A percentile compares a stretch with the other conserved stretches of the same genome.
phyloP scores from a whole-genome alignment of 1,140 invertebrate species.

The Belonocnema kinseyi region DNA sequence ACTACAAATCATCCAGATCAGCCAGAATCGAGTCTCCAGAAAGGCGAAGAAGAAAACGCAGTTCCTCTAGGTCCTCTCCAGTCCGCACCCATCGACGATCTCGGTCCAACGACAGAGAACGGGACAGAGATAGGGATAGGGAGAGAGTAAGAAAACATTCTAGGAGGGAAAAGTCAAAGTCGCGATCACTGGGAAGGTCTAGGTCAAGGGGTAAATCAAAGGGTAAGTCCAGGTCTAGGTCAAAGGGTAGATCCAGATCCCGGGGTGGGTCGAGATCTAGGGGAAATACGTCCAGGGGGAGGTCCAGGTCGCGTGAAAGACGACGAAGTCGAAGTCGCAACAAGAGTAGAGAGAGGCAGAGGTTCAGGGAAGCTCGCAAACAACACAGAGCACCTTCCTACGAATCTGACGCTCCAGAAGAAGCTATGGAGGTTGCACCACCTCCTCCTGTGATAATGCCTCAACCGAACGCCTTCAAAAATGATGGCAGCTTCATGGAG shows the following conservation, averaged over 20 bases:
- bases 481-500: conserved; percentile 92
- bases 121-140: conserved; percentile 41
- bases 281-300: conserved; percentile 28
- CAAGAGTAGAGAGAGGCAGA: conserved; percentile 60
- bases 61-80: conserved; percentile 60
- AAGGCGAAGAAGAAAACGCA: conserved; percentile 61
- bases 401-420: conserved; percentile 56
- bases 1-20: conserved; percentile 57
- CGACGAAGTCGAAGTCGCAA: conserved; percentile 69
- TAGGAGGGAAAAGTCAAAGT: conserved; percentile 63
- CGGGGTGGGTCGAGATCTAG: conserved; percentile 52
- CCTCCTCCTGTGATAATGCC: conserved; percentile 54
- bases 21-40: conserved; percentile 63
- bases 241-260: conserved; percentile 59
- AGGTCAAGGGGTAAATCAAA: conserved; percentile 35
- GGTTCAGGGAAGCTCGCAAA: conserved; percentile 57
- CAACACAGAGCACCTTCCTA: conserved; percentile 60
- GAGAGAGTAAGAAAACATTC: conserved; percentile 58
- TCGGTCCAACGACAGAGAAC: conserved; percentile 58
- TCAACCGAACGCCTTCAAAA: conserved; percentile 83
- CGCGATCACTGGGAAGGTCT: conserved; percentile 59
- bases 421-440: conserved; percentile 44
- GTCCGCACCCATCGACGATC: conserved; percentile 60
- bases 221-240: conserved; percentile 43
- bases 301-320: conserved; percentile 49